A percentile compares a stretch with the other conserved stretches of the same genome.
These are phyloP conservation scores for Galleria mellonella DNA, from an alignment of 1,140 invertebrate genomes.

Conservation along the genomic window DNA sequence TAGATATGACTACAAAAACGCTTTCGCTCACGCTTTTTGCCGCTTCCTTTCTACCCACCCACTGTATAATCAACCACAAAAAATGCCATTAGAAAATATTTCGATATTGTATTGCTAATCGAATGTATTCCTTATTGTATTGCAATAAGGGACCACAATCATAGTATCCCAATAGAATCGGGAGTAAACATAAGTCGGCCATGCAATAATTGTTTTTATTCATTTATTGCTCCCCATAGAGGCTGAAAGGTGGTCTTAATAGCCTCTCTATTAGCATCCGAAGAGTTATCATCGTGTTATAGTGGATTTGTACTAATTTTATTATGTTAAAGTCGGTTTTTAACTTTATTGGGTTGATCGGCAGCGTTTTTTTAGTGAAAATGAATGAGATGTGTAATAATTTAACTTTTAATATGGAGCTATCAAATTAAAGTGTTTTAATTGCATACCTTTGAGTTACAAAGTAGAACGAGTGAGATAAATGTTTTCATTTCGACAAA, in stretches of 20 bases:
- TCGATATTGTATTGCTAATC: conserved; percentile 1
- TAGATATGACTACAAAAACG: not conserved
- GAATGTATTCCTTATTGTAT: not conserved
- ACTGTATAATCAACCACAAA: not conserved
- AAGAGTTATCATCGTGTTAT: conserved; percentile 41
- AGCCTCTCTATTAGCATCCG: conserved; percentile 40
- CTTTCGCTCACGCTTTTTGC: not conserved
- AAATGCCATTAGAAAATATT: no score
- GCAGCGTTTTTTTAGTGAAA: not conserved
- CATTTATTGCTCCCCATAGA: conserved; percentile 50
- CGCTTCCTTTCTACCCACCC: not conserved
- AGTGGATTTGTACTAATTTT: conserved; percentile 49
- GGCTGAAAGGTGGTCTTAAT: conserved; percentile 53
- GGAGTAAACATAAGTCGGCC: conserved; percentile 12
- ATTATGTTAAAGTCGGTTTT: conserved; percentile 35
- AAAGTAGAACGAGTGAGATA: no score
- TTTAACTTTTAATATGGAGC: not conserved
- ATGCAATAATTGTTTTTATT: conserved; percentile 56
- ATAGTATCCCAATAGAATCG: not conserved
- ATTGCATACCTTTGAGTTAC: no score
- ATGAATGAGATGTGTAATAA: conserved; percentile 2
- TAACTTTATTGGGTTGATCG: conserved; percentile 33
- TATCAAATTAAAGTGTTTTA: no score
- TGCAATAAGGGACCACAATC: conserved; percentile 4
- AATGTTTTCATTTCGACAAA: no score